Evolutionary conservation across 92 coral and sea anemone genomes (phyloP).

Genomic region (Palythoa grandiflora): DNA sequence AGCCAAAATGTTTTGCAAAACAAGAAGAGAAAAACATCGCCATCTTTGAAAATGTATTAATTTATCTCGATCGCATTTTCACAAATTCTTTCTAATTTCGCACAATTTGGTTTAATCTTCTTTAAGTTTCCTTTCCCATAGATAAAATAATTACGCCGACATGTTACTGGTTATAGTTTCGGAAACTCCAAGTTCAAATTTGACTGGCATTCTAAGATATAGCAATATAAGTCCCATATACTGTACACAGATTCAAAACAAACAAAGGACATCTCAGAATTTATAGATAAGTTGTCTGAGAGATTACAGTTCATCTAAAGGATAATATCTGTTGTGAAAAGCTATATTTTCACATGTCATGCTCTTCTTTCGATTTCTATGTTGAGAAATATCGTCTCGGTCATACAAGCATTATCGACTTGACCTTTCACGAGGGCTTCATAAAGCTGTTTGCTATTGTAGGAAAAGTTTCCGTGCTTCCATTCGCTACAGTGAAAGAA

Average conservation of each 20-base stretch:
- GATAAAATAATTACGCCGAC: not conserved
- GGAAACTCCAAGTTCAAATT: not conserved
- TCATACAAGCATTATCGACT: not conserved
- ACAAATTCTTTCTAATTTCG: slow-evolving; percentile 2
- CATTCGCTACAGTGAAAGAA: not conserved
- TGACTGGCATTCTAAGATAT: not conserved
- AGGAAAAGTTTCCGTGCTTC: not conserved
- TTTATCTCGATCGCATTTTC: not conserved
- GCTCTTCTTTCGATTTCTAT: not conserved
- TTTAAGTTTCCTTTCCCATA: not conserved
- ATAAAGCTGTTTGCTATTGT: not conserved
- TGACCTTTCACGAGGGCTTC: not conserved
- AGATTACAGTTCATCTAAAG: not conserved
- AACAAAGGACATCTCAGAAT: not conserved
- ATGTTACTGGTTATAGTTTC: not conserved
- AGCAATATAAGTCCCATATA: not conserved
- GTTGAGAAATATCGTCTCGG: not conserved
- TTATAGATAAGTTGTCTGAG: not conserved
- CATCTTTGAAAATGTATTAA: not conserved
- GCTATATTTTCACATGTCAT: not conserved
- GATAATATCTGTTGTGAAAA: slow-evolving; percentile 34
- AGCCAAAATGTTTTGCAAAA: slow-evolving; percentile 14
- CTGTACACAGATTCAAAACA: slow-evolving; percentile 19
- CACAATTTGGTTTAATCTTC: not conserved
- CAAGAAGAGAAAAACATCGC: not conserved